phyloP scores from a whole-genome alignment of 2,888 invertebrate species.

The Euphydryas editha region DNA sequence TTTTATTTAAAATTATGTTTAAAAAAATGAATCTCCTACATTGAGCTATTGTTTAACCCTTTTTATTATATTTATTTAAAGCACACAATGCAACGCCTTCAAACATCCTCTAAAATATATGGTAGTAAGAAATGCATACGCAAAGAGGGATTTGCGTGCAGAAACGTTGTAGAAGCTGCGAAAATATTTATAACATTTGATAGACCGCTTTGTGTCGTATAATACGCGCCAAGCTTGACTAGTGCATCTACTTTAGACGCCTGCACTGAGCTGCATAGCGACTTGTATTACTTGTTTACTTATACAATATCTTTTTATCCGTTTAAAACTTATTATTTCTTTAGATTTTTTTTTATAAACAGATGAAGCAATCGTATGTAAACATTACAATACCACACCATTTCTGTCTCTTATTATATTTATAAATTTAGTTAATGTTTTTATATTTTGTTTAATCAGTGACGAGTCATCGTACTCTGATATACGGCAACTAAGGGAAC shows the following conservation, averaged over 20 bases:
- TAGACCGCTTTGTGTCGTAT: constrained; percentile 71
- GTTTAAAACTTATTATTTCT: background rate
- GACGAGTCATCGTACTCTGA: constrained; percentile 78
- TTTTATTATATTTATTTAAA: background rate
- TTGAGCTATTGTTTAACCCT: background rate
- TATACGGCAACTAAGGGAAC: constrained; percentile 68
- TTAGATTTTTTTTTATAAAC: too few species aligned
- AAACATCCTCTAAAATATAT: constrained; percentile 53
- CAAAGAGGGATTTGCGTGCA: constrained; percentile 69
- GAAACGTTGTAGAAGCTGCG: constrained; percentile 58
- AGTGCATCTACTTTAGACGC: constrained; percentile 20
- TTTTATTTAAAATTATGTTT: too few species aligned
- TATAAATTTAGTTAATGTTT: background rate
- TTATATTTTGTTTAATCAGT: constrained; percentile 47
- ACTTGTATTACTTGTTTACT: background rate
- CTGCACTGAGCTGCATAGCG: constrained; percentile 11
- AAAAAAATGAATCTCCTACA: background rate
- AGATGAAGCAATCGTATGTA: background rate
- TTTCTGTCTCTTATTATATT: background rate
- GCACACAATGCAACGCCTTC: constrained; percentile 10
- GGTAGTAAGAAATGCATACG: constrained; percentile 60
- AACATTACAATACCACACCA: background rate
- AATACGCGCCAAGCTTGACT: constrained; percentile 45
- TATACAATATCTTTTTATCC: background rate
- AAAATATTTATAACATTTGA: constrained; percentile 80